Evolutionary conservation across 2,888 invertebrate species (phyloP).

Genomic region (Dusona sp.): DNA sequence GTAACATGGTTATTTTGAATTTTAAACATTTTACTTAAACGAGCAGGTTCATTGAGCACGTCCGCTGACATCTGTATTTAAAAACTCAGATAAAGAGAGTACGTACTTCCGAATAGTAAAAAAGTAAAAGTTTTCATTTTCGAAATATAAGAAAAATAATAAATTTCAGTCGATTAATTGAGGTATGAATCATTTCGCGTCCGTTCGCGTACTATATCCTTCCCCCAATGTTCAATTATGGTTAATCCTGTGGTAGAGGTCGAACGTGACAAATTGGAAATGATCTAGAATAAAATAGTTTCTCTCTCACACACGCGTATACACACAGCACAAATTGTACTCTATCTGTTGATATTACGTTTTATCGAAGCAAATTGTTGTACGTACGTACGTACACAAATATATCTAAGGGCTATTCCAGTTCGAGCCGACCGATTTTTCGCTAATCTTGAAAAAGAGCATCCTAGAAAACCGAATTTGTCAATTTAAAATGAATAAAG

Average conservation of each 20-base stretch:
- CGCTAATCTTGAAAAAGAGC: not conserved
- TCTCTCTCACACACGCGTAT: not conserved
- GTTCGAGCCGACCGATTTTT: not conserved
- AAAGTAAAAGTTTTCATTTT: not conserved
- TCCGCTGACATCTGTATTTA: not conserved
- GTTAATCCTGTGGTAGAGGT: slow-evolving; percentile 41
- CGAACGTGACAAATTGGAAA: slow-evolving; percentile 43
- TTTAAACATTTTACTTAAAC: not conserved
- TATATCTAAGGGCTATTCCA: not conserved
- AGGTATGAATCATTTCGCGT: slow-evolving; percentile 14
- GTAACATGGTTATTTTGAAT: not conserved
- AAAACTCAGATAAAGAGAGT: not conserved
- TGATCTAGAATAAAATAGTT: slow-evolving; percentile 34
- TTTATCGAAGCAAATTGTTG: slow-evolving; percentile 12
- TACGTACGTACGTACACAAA: slow-evolving; percentile 4
- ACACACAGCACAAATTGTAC: slow-evolving; percentile 23
- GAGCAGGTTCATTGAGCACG: not conserved
- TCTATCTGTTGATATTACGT: slow-evolving; percentile 23
- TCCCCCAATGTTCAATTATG: slow-evolving; percentile 26
- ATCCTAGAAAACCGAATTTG: not conserved
- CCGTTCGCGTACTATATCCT: slow-evolving; percentile 1
- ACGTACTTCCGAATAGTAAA: too few relatives aligned
- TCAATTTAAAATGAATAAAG: not conserved
- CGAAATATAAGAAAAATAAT: not conserved
- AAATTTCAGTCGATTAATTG: not conserved